Percentiles rank a stretch among this genome's conserved stretches.
phyloP scores from a whole-genome alignment of 2,888 invertebrate genomes.

The Cheilosia vernalis region DNA sequence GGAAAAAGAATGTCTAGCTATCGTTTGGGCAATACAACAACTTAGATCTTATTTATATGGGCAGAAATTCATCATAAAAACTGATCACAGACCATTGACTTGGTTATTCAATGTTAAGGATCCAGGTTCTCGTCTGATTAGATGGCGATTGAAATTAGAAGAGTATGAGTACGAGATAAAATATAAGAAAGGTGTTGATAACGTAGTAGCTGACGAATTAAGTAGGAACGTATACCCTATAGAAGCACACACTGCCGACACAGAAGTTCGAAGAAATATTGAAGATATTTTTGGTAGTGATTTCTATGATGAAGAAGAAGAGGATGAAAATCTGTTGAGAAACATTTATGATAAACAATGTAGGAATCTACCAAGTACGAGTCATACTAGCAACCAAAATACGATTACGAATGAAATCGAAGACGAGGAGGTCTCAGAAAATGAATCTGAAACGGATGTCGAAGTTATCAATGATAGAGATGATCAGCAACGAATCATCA shows the following conservation, averaged over 20 bases:
- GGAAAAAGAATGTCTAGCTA: slow-evolving; percentile 11
- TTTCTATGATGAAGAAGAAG: slow-evolving; percentile 14
- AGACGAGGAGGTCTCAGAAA: not conserved
- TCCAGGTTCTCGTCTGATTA: slow-evolving; percentile 15
- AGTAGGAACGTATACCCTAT: slow-evolving; percentile 15
- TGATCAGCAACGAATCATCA: slow-evolving; percentile 25
- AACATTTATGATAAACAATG: slow-evolving; percentile 16
- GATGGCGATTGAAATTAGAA: slow-evolving; percentile 21
- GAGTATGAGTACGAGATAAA: slow-evolving; percentile 1
- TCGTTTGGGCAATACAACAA: slow-evolving; percentile 25
- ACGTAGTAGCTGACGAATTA: slow-evolving; percentile 25
- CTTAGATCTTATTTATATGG: slow-evolving; percentile 20
- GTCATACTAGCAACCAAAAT: too few species aligned
- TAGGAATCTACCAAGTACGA: not conserved
- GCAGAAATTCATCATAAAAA: not conserved
- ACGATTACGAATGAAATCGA: not conserved
- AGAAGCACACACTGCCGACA: not conserved
- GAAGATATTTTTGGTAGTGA: slow-evolving; percentile 13
- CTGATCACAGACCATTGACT: not conserved
- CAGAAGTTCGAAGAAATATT: not conserved
- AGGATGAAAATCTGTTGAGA: not conserved
- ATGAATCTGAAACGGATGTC: not conserved
- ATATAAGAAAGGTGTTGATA: slow-evolving; percentile 20
- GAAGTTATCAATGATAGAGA: slow-evolving; percentile 1
- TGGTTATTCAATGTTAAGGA: slow-evolving; percentile 29